These are phyloP conservation scores for Falco cherrug DNA, from an alignment of 2,797 vertebrate genomes.

Conservation along the genomic window DNA sequence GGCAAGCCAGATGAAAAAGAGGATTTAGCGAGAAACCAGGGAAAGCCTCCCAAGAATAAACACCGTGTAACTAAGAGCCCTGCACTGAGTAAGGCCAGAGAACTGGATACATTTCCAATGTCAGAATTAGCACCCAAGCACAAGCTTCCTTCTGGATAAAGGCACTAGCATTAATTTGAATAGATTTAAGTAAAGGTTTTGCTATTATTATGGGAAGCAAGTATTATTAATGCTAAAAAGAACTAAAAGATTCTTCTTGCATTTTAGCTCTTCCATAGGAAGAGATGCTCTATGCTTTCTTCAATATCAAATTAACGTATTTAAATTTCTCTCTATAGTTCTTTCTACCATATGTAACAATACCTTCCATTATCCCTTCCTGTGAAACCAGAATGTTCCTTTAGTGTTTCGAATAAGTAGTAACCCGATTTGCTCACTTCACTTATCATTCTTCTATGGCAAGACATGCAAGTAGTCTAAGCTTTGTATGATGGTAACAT, in stretches of 20 bases:
- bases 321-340: not conserved
- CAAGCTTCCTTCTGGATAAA: not conserved
- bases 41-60: not conserved
- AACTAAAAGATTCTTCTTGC: not conserved
- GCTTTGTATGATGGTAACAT: not conserved
- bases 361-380: not conserved
- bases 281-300: not conserved
- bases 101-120: not conserved
- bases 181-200: not conserved
- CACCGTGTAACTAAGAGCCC: not conserved
- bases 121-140: not conserved
- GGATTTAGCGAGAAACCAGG: not conserved
- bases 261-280: not conserved
- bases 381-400: not conserved
- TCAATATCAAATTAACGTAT: not conserved
- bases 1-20: conserved; percentile 34
- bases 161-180: not conserved
- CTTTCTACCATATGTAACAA: not conserved
- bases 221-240: not conserved
- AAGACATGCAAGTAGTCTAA: not conserved
- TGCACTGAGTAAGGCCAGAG: not conserved
- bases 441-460: not conserved
- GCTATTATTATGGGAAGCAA: not conserved
- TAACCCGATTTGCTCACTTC: not conserved
- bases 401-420: not conserved